A percentile compares a stretch with the other conserved stretches of the same genome.
phyloP scores from a whole-genome alignment of 2,888 invertebrate genomes.

The Mythimna albipuncta region DNA sequence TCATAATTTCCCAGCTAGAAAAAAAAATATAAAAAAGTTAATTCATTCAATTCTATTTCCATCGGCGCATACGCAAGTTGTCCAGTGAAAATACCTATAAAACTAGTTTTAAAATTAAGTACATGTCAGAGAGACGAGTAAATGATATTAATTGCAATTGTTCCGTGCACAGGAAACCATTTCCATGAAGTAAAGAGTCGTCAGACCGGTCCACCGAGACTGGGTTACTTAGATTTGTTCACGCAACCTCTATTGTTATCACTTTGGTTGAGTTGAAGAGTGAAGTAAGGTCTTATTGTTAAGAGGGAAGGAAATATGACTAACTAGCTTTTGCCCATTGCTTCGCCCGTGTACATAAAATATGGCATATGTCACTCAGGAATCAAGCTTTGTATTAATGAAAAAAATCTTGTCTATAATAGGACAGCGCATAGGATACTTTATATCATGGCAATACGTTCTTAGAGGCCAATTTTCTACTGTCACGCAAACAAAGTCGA shows the following conservation, averaged over 20 bases:
- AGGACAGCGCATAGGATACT: no score
- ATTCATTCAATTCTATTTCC: background rate
- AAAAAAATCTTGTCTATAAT: no score
- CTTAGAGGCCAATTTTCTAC: no score
- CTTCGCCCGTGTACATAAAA: no score
- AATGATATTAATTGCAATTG: conserved; percentile 59
- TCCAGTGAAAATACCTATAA: conserved; percentile 7
- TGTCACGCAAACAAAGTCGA: no score
- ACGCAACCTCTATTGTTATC: conserved; percentile 43
- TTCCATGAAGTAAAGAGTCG: conserved; percentile 59
- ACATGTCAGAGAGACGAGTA: conserved; percentile 47
- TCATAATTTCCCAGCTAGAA: background rate
- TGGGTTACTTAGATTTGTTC: conserved; percentile 34
- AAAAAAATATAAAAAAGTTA: no score
- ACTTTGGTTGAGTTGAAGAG: background rate
- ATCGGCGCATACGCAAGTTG: background rate
- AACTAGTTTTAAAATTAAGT: conserved; percentile 42
- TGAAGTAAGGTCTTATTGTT: no score
- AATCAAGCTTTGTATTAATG: no score
- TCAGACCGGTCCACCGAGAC: conserved; percentile 58
- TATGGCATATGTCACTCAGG: no score
- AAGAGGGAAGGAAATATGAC: no score
- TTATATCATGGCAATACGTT: no score
- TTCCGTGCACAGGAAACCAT: conserved; percentile 46
- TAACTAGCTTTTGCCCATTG: no score